Evolutionary conservation across 2,797 vertebrate species (phyloP).

Genomic region (Takifugu ocellatus): DNA sequence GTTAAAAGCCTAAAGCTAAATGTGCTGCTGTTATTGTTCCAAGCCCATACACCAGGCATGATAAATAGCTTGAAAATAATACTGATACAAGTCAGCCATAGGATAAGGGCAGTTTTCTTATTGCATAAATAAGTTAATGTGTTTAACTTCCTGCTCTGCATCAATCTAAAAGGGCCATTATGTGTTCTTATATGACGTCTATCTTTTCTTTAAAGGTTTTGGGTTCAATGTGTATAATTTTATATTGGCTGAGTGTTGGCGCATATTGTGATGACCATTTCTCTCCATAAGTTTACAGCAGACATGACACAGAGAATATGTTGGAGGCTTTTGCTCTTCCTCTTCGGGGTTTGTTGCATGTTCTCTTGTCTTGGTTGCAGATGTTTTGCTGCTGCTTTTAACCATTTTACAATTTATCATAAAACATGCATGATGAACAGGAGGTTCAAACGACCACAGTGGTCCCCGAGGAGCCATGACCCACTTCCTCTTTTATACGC

Average conservation of each 20-base stretch:
- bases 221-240: neutral
- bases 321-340: neutral
- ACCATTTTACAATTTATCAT: slow-evolving; percentile 59
- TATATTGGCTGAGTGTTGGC: neutral
- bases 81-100: too few species aligned
- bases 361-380: slow-evolving; percentile 15
- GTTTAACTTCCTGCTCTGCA: too few species aligned
- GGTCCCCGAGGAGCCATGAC: slow-evolving; percentile 65
- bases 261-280: neutral
- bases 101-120: too few species aligned
- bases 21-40: too few species aligned
- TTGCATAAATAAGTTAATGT: too few species aligned
- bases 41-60: too few species aligned
- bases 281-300: too few species aligned
- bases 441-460: slow-evolving; percentile 58
- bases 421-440: slow-evolving; percentile 67
- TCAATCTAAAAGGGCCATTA: too few species aligned
- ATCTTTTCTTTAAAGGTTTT: neutral
- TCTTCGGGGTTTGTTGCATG: slow-evolving; percentile 11
- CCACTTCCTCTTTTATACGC: slow-evolving; percentile 63
- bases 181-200: neutral
- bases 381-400: slow-evolving; percentile 27
- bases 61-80: too few species aligned
- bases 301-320: neutral
- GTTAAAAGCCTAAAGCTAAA: too few species aligned